Evolutionary conservation across 2,797 vertebrate genomes (phyloP), one percentile per base, ranked within the genome.

Genomic region (Alfaro cultratus): DNA sequence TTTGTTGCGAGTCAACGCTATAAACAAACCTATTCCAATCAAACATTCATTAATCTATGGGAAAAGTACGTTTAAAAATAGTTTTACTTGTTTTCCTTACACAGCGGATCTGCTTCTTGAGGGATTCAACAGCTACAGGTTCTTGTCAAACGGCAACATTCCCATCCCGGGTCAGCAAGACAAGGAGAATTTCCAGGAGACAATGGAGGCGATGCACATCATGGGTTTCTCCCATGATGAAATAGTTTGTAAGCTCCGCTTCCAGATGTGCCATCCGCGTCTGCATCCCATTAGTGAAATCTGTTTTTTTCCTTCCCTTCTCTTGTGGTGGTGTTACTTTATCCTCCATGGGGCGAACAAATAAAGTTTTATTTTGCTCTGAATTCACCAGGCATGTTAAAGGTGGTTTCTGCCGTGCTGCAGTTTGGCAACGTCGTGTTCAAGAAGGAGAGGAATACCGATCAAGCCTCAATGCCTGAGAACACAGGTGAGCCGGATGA

Each of bases 121-220:
- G 91, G 97, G 97, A 73, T 98, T 99, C 86, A 98, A 96, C 95
- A 97, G 94, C 93, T 99, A 99, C 94, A 97, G 97, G 75, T 99
- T 99, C 95, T 93, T 99, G 82, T 99, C 98, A 46, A 99, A 99
- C 15, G 98, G 98, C 68, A 98, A 99, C 91, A 95, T 99, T 87
- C 97, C 98, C 79, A 99, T 99, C 85, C 98, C 98, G 15, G 98
- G 98, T n/a, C 98, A 99, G 60, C 98, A 99, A 87, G 98, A 99
- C 96, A 99, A 99, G 83, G 98, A 99, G 39, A 99, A 99, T 88
- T 99, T 99, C 78, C 98, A 99, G 94, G 98, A 99, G 92, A 99
- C 98, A 0, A 97, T 99, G 97, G 98, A 99, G 81, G 98, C 98
- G 55, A 99, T 99, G 98, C 96, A 98, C 83, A 99, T 99, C 85